Evolutionary conservation across 2,888 invertebrate genomes (phyloP), one percentile per base, ranked within the genome.

Genomic region (Entomobrya multifasciata): DNA sequence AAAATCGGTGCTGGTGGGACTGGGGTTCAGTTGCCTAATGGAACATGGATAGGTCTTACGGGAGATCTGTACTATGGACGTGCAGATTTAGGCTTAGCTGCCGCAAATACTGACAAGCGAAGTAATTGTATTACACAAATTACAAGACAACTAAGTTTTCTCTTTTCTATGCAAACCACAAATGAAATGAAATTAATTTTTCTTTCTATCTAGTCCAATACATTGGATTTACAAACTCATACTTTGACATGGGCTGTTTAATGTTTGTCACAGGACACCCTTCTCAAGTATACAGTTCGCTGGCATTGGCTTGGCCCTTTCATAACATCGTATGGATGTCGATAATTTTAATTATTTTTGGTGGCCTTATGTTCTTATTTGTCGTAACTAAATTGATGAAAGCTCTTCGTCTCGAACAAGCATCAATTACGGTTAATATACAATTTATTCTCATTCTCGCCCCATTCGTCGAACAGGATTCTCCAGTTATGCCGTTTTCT

Each of bases 31-130:
- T 65, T 89, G 0, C 25, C 44, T 1, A 87, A 89, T 52, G 89
- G 88, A 36, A 88, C 89, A 0, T 89, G 89, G 89, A 74, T 88
- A n/a, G 88, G 88, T 0, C 55, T 88, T 0, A 76, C 76, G 0
- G 88, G 88, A 36, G 88, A 88, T 36, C 20, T 88, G 1, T 22
- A 80, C 8, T 80, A 77, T 22, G 77, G 84, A 5, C 62, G 52
- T 15, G 88, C 88, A 17, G 88, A 88, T 60, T 6, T 88, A 0
- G 88, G 88, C 0, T 2, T 88, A n/a, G 80, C 25, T 11, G 22
- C 77, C 11, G 82, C 87, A 6, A 87, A 87, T 20, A 88, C 88
- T 0, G 80, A 80, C n/a, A 84, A 80, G 70, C 20, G 88, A 84
- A 62, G 88, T 85, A 85, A n/a, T n/a, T n/a, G n/a, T n/a, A n/a